phyloP scores from a whole-genome alignment of 2,888 invertebrate species.

The Eucriotettix oculatus region DNA sequence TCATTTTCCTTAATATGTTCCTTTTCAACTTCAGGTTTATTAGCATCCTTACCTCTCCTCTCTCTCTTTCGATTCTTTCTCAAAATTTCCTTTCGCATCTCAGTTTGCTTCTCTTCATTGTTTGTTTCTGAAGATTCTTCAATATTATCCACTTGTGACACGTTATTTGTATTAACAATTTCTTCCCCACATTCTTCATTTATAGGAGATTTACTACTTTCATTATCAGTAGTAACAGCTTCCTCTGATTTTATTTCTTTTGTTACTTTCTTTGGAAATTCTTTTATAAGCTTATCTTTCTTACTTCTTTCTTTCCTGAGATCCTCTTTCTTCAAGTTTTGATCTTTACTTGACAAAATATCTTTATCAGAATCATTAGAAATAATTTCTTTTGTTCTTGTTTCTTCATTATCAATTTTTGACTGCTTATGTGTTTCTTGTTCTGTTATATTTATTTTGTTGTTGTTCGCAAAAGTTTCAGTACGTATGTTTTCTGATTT shows the following conservation, averaged over 20 bases:
- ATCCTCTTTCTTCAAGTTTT: neutral
- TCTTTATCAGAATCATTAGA: constrained; percentile 15
- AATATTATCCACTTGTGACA: constrained; percentile 18
- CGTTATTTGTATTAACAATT: neutral
- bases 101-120: too few relatives aligned
- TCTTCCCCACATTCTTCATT: neutral
- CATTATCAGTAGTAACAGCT: neutral
- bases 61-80: constrained; percentile 15
- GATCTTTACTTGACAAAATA: constrained; percentile 4
- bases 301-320: constrained; percentile 16
- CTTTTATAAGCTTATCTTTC: neutral
- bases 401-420: constrained; percentile 10
- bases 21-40: neutral
- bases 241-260: neutral
- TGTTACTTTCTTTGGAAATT: constrained; percentile 2
- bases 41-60: constrained; percentile 3
- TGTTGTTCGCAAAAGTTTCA: too few relatives aligned
- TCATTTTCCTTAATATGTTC: neutral
- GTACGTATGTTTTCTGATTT: too few relatives aligned
- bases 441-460: neutral
- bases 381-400: constrained; percentile 12
- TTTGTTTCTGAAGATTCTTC: constrained; percentile 16
- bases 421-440: neutral
- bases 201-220: neutral
- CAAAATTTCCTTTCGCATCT: constrained; percentile 16